These are phyloP conservation scores for Tarsius wallacei DNA, from an alignment of 2,797 vertebrate species.

Conservation along the genomic window DNA sequence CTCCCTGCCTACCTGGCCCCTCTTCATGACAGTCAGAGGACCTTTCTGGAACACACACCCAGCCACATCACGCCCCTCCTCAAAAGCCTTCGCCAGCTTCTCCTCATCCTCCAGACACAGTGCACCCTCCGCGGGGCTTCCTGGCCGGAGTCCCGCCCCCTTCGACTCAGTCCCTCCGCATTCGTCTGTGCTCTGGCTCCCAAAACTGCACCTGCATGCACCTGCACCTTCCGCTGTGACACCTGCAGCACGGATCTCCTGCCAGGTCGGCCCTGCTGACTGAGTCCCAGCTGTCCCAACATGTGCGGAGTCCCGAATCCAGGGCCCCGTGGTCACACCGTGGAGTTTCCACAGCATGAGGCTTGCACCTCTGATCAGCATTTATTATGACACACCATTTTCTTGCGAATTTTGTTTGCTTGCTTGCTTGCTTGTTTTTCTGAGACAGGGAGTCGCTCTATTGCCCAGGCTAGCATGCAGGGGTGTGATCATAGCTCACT, in stretches of 20 bases:
- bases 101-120: rapidly evolving
- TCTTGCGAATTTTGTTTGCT: too few species aligned
- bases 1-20: background rate
- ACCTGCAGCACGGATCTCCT: background rate
- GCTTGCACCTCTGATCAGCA: background rate
- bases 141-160: background rate
- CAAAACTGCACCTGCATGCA: too few species aligned
- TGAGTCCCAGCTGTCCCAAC: background rate
- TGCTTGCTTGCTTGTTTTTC: too few species aligned
- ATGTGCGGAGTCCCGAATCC: background rate
- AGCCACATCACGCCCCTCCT: background rate
- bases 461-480: too few species aligned
- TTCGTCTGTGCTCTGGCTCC: background rate
- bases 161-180: rapidly evolving
- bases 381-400: background rate
- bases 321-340: rapidly evolving
- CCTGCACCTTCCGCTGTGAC: rapidly evolving
- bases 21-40: background rate
- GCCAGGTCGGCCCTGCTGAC: background rate
- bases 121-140: background rate
- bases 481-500: too few species aligned
- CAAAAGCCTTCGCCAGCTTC: background rate
- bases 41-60: background rate
- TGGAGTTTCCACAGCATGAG: rapidly evolving
- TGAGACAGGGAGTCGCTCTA: too few species aligned